phyloP scores from a whole-genome alignment of 2,888 invertebrate species.

The Plebejus anna region DNA sequence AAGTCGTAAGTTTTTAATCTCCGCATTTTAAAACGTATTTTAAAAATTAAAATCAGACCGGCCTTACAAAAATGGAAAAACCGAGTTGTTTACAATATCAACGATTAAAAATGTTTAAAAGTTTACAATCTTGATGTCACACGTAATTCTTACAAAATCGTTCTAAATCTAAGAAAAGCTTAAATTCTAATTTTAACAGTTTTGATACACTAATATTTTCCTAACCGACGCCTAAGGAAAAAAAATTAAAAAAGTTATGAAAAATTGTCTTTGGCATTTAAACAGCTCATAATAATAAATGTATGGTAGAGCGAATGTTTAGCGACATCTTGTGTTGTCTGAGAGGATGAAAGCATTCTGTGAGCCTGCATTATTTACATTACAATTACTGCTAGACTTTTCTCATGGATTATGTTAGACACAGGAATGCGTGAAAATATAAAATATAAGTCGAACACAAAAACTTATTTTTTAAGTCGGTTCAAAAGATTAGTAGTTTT shows the following conservation, averaged over 20 bases:
- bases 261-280: not conserved
- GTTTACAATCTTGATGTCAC: not conserved
- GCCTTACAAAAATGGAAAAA: not conserved
- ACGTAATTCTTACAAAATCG: not conserved
- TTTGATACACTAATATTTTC: not conserved
- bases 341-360: constrained; percentile 23
- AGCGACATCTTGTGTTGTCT: not conserved
- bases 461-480: too few relatives aligned
- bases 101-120: not conserved
- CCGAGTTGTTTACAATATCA: not conserved
- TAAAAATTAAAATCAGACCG: constrained; percentile 12
- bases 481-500: too few relatives aligned
- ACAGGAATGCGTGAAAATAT: not conserved
- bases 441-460: not conserved
- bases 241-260: not conserved
- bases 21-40: not conserved
- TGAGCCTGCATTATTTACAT: constrained; percentile 14
- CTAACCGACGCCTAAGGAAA: not conserved
- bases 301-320: not conserved
- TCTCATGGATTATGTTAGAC: not conserved
- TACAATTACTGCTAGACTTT: not conserved
- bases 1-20: not conserved
- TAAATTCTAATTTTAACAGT: not conserved
- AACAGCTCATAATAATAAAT: not conserved
- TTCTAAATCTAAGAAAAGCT: not conserved